These are phyloP conservation scores for Dallia pectoralis DNA, from an alignment of 2,797 vertebrate genomes.

Conservation along the genomic window DNA sequence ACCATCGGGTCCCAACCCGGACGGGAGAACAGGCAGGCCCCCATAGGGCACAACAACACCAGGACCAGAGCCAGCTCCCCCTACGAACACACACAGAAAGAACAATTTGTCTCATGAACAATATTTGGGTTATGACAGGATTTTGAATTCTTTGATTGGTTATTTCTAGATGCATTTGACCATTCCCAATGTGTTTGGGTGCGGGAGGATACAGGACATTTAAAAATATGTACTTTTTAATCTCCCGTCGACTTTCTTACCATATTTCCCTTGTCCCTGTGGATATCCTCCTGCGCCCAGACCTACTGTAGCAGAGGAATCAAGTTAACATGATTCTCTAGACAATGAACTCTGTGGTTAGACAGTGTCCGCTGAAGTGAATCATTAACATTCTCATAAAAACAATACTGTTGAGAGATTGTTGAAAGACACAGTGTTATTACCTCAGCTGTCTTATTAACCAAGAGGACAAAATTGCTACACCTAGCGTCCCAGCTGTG, in stretches of 20 bases:
- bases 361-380: background rate
- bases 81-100: constrained; percentile 42
- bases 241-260: constrained; percentile 45
- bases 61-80: constrained; percentile 43
- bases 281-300: constrained; percentile 56
- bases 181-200: no score
- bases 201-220: no score
- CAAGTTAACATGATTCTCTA: background rate
- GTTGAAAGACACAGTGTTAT: background rate
- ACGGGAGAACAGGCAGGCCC: constrained; percentile 52
- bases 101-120: no score
- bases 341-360: background rate
- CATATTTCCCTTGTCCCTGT: constrained; percentile 54
- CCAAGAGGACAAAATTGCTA: constrained; percentile 37
- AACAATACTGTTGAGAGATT: background rate
- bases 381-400: background rate
- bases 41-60: constrained; percentile 46
- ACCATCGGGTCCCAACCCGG: constrained; percentile 46
- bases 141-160: background rate
- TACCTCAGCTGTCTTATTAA: background rate
- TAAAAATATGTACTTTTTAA: background rate
- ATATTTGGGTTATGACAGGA: background rate
- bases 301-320: constrained; percentile 40
- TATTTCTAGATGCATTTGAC: background rate
- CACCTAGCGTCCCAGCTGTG: constrained; percentile 49